Percentiles rank a stretch among this genome's conserved stretches.
Evolutionary conservation across 2,113 vertebrate species (phyloP).

Genomic region (Sula dactylatra): DNA sequence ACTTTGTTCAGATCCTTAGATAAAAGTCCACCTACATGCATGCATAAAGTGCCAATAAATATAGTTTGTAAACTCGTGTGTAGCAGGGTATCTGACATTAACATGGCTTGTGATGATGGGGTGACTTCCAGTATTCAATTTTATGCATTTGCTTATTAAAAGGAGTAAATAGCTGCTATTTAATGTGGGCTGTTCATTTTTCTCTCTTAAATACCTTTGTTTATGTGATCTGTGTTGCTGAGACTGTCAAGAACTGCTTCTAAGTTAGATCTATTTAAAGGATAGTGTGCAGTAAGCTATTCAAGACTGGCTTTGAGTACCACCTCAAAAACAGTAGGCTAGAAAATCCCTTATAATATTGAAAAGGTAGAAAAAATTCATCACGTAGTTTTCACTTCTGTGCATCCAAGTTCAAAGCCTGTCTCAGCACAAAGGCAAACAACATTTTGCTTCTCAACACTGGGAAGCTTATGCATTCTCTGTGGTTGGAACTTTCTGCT

Average conservation of each 20-base stretch:
- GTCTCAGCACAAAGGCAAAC: neutral
- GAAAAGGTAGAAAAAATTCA: neutral
- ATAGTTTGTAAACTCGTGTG: neutral
- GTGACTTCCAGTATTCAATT: neutral
- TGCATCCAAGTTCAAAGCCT: neutral
- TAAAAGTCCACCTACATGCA: neutral
- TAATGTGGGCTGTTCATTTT: neutral
- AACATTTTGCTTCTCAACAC: neutral
- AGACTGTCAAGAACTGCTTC: neutral
- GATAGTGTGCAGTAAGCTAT: neutral
- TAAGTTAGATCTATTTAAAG: neutral
- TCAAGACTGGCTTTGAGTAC: neutral
- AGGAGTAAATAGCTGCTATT: conserved; percentile 20
- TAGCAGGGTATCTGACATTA: neutral
- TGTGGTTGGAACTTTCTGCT: neutral
- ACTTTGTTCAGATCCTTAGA: neutral
- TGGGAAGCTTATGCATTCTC: neutral
- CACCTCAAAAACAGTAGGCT: neutral
- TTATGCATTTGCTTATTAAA: neutral
- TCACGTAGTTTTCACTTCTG: neutral
- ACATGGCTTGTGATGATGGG: neutral
- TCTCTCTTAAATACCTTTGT: neutral
- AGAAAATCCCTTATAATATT: neutral
- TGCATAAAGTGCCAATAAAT: neutral
- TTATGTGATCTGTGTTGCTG: neutral